Evolutionary conservation across 2,888 invertebrate genomes (phyloP), one percentile per base, ranked within the genome.

Genomic region (Cryptocephalus moraei): DNA sequence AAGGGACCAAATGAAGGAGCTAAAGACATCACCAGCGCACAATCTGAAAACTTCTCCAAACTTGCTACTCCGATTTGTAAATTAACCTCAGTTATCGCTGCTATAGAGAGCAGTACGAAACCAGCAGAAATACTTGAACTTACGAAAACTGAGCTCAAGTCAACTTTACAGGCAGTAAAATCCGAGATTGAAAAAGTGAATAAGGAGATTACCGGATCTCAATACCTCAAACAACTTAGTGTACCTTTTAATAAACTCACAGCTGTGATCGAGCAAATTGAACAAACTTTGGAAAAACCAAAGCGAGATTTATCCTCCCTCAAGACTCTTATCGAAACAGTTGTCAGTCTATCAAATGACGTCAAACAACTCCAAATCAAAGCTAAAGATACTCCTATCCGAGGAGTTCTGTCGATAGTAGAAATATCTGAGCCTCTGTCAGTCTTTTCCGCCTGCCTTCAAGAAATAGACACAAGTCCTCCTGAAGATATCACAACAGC

Each of bases 371-470:
- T 45, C 12, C 43, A 44, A 46, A 9, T 32, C 4, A 9, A 34
- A 6, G 12, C 32, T 9, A 12, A 41, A 14, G 11, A 32, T 10
- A 32, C 34, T 11, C 48, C 54, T 14, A 52, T 56, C 33, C 48
- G 52, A 34, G 50, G 43, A 33, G 36, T 56, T 9, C 39, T 51
- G 10, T 52, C 49, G 6, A 13, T 57, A 8, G 46, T 44, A 33
- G 47, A 56, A 22, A 8, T 50, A 9, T 43, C 49, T 40, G 44
- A 48, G 12, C 43, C 50, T 6, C 8, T 48, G 13, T 33, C 42
- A 6, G n/a, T 12, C 8, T 9, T 50, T n/a, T 14, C 48, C 10
- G 12, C n/a, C 36, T 4, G n/a, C 12, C n/a, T 36, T 36, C 36
- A 36, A 36, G 36, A 36, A 36, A 2, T 36, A 12, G 36, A 11